Evolutionary conservation across 2,888 invertebrate species (phyloP).

Genomic region (Agrochola lota): DNA sequence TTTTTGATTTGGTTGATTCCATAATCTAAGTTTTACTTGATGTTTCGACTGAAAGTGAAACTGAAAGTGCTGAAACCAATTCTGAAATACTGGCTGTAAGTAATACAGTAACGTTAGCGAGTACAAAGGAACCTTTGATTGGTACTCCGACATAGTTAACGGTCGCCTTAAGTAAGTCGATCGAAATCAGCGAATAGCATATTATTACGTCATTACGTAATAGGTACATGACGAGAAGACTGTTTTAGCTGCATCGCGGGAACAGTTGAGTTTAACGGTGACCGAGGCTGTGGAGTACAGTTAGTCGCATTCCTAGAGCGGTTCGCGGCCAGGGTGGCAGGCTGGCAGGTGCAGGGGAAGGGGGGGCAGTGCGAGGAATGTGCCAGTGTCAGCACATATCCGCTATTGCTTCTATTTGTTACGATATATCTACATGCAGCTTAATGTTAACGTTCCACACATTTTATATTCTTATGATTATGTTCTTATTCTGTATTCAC

Average conservation of each 20-base stretch:
- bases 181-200: slow-evolving; percentile 71
- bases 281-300: slow-evolving; percentile 85
- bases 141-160: slow-evolving; percentile 50
- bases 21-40: slow-evolving; percentile 9
- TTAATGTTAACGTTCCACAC: slow-evolving; percentile 37
- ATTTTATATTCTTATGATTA: slow-evolving; percentile 41
- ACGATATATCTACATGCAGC: slow-evolving; percentile 51
- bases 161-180: slow-evolving; percentile 53
- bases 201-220: slow-evolving; percentile 76
- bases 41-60: background rate
- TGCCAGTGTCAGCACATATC: slow-evolving; percentile 72
- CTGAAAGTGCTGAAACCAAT: slow-evolving; percentile 19
- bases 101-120: slow-evolving; percentile 34
- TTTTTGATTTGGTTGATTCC: background rate
- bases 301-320: slow-evolving; percentile 88
- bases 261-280: slow-evolving; percentile 85
- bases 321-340: slow-evolving; percentile 73
- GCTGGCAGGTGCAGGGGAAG: slow-evolving; percentile 79
- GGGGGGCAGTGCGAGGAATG: slow-evolving; percentile 77
- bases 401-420: slow-evolving; percentile 67
- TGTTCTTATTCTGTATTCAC: slow-evolving; percentile 40
- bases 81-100: slow-evolving; percentile 40
- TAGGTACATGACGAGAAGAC: slow-evolving; percentile 71
- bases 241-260: slow-evolving; percentile 76
- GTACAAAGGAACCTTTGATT: slow-evolving; percentile 60